A percentile compares a stretch with the other conserved stretches of the same genome.
phyloP scores from a whole-genome alignment of 2,888 invertebrate species.

The Macaria notata region DNA sequence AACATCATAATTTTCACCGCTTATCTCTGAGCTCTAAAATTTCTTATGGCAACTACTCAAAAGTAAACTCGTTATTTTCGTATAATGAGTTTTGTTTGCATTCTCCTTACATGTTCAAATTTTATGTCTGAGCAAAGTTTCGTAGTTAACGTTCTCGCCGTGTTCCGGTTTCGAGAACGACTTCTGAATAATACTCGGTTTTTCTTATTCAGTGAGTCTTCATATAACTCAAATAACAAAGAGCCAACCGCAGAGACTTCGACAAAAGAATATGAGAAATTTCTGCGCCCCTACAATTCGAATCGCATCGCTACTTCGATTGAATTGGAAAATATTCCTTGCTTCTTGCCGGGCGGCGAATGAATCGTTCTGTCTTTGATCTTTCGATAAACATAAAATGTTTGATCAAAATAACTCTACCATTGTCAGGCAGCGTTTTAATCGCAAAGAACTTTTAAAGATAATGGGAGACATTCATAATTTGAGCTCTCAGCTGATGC shows the following conservation, averaged over 20 bases:
- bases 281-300: conserved; percentile 67
- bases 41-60: conserved; percentile 22
- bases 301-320: conserved; percentile 66
- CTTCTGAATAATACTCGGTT: conserved; percentile 63
- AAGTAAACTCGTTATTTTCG: conserved; percentile 30
- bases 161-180: conserved; percentile 47
- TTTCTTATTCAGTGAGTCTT: conserved; percentile 67
- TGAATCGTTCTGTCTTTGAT: conserved; percentile 10
- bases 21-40: neutral
- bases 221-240: conserved; percentile 73
- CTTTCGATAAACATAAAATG: conserved; percentile 16
- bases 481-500: conserved; percentile 48
- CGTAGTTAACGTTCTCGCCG: conserved; percentile 47
- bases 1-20: neutral
- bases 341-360: conserved; percentile 39
- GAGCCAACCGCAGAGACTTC: conserved; percentile 62
- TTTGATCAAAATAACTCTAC: conserved; percentile 8
- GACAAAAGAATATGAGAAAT: conserved; percentile 79
- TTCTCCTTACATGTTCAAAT: conserved; percentile 35
- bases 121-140: conserved; percentile 44
- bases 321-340: conserved; percentile 73
- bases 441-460: conserved; percentile 14
- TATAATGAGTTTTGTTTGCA: conserved; percentile 39
- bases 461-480: conserved; percentile 44
- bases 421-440: neutral